Conservation (phyloP, 2,888 invertebrate species). For the Xanthia icteritia region DNA sequence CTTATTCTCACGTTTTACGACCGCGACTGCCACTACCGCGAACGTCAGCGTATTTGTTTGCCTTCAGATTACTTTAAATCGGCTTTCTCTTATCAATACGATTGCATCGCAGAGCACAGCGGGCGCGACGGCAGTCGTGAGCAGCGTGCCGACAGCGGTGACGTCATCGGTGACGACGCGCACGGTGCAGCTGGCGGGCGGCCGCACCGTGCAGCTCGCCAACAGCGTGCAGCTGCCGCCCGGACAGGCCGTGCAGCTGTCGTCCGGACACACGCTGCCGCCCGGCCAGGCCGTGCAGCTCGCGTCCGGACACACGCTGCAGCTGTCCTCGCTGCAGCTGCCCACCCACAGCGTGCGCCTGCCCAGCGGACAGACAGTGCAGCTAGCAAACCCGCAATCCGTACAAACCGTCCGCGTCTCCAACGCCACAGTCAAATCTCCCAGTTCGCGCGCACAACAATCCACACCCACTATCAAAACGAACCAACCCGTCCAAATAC, state of each 20-base stretch:
- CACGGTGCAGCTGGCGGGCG: constrained; percentile 83
- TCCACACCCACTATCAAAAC: constrained; percentile 74
- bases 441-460: constrained; percentile 73
- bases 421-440: constrained; percentile 70
- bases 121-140: constrained; percentile 76
- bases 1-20: not conserved
- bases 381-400: constrained; percentile 80
- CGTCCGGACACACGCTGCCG: constrained; percentile 77
- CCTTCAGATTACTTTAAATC: not conserved
- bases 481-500: constrained; percentile 79
- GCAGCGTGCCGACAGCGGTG: constrained; percentile 75
- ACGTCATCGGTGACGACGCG: constrained; percentile 76
- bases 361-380: constrained; percentile 86
- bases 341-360: constrained; percentile 84
- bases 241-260: constrained; percentile 73
- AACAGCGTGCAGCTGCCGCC: constrained; percentile 81
- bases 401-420: constrained; percentile 78
- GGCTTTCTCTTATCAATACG: not conserved
- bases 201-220: constrained; percentile 84
- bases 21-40: not conserved
- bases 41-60: not conserved
- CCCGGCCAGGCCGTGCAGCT: constrained; percentile 73
- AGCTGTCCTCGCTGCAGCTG: constrained; percentile 80
- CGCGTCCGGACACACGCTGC: constrained; percentile 77
- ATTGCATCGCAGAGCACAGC: constrained; percentile 74